phyloP scores from a whole-genome alignment of 2,113 vertebrate genomes.

The Barnardius zonarius region DNA sequence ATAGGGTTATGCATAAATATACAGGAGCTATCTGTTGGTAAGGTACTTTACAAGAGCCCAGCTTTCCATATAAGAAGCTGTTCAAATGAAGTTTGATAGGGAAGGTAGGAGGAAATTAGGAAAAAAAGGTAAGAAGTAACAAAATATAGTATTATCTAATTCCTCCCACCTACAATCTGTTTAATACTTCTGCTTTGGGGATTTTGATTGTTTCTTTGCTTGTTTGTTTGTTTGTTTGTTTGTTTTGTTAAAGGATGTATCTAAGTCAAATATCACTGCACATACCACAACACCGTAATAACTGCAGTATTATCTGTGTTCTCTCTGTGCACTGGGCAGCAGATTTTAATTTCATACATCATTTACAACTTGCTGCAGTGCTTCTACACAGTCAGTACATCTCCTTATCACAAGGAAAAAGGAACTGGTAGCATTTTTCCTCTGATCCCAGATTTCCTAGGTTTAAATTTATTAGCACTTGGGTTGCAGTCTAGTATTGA shows the following conservation, averaged over 20 bases:
- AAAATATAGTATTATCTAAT: not conserved
- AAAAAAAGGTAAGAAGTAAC: not conserved
- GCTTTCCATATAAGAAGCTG: not conserved
- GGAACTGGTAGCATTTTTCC: not conserved
- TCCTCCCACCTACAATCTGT: not conserved
- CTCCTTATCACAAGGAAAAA: not conserved
- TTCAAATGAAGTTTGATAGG: not conserved
- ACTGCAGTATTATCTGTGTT: not conserved
- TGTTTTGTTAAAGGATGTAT: not conserved
- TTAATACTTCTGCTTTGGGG: not conserved
- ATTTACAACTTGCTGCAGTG: constrained; percentile 7
- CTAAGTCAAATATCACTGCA: not conserved
- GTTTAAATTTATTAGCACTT: not conserved
- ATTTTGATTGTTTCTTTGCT: not conserved
- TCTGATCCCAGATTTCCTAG: not conserved
- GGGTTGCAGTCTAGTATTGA: not conserved
- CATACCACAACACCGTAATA: not conserved
- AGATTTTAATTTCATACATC: constrained; percentile 47
- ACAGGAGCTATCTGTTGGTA: not conserved
- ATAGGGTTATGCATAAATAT: not conserved
- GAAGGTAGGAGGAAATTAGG: not conserved
- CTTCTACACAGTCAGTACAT: not conserved
- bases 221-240: not conserved
- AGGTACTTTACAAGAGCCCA: not conserved
- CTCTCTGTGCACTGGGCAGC: not conserved